Base-by-base conservation (phyloP, 2,113 vertebrate species). In the Clarias macrocephalus region DNA sequence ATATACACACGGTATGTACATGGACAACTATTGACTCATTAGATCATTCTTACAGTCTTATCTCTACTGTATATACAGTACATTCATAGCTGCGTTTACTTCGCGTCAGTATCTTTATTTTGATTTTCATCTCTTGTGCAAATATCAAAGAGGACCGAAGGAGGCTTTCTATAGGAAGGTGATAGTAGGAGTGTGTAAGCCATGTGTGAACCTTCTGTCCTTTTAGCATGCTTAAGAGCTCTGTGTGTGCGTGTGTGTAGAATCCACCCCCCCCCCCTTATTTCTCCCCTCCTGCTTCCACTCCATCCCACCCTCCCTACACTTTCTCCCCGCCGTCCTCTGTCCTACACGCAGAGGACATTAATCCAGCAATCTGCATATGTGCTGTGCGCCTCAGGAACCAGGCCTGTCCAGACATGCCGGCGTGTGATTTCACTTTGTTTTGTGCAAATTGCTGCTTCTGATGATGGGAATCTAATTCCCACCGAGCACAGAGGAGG, bases 331-430 rank as follows among this genome's bases (percentile, higher is more conserved):
- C 76, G 80, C 83, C 73, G 86, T 87, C 87, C 84, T 91, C 88
- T 84, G 84, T 89, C 89, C 83, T 84, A 73, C 86, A 90, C 88
- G 63, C 86, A 62, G 87, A 91, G 91, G 93, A 89, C 90, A 94
- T 94, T 93, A 94, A 93, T 93, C 90, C 89, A 91, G 90, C 90
- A 92, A 92, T 94, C 93, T 94, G 93, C 93, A 94, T 93, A 91
- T 88, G 90, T 80, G 89, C 91, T 89, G 89, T 84, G 88, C 85
- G 86, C 93, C 92, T 91, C 86, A 77, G 93, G 91, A 92, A 88
- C 90, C 83, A 72, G 88, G 80, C 62, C 80, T 84, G 90, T 88
- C 85, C 87, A 79, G 88, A 89, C 91, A 94, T 85, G 92, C 86
- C 88, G 90, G 81, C 83, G 87, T 92, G 90, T 92, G 92, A 93